Evolutionary conservation across 2,113 vertebrate species (phyloP).

Genomic region (Nycticebus coucang): DNA sequence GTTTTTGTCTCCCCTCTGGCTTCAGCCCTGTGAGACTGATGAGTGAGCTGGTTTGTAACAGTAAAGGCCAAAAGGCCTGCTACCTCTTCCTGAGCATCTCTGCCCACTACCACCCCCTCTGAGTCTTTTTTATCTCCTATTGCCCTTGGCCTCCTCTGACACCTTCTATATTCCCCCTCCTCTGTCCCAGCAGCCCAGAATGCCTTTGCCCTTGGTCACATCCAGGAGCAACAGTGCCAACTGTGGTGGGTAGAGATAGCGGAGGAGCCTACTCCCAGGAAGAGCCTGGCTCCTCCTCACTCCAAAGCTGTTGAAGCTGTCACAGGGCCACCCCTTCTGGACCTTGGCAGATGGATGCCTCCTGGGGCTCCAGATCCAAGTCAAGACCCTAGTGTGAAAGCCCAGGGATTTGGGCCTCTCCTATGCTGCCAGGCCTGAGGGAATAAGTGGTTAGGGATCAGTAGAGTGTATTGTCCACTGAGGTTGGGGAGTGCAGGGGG

Average conservation of each 20-base stretch:
- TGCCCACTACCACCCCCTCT: background rate
- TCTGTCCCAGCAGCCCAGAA: background rate
- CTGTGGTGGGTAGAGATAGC: background rate
- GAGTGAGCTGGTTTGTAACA: background rate
- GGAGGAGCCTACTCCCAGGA: background rate
- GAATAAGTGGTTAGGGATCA: background rate
- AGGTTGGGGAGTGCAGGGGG: too few relatives aligned
- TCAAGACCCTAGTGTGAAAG: background rate
- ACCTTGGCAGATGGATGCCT: background rate
- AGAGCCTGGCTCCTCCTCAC: background rate
- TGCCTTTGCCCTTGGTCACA: background rate
- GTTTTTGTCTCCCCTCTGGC: background rate
- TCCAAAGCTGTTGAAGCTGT: background rate
- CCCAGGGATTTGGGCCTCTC: background rate
- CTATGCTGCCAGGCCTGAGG: accelerated
- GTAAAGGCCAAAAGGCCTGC: background rate
- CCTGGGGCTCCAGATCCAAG: background rate
- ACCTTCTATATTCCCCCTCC: background rate
- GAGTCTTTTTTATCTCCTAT: background rate
- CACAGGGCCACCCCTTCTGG: background rate
- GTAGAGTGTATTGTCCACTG: background rate
- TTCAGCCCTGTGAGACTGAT: background rate
- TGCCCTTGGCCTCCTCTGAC: background rate
- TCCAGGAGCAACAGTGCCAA: background rate
- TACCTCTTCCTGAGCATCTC: background rate